Evolutionary conservation across 2,888 invertebrate species (phyloP).

Genomic region (Cetonia aurata): DNA sequence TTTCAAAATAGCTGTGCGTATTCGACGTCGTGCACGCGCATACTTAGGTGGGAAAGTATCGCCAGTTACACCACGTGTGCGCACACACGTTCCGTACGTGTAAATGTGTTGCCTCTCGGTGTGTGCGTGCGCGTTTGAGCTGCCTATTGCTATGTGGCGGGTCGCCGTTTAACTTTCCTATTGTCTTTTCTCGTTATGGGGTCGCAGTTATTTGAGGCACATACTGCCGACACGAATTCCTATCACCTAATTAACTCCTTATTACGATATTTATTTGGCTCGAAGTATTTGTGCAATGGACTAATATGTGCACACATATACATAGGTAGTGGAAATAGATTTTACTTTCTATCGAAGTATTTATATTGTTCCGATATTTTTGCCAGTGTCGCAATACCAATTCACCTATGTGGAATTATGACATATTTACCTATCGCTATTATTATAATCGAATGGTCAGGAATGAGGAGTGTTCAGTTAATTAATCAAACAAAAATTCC

Average conservation of each 20-base stretch:
- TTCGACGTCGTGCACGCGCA: constrained; percentile 42
- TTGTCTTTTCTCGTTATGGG: constrained; percentile 37
- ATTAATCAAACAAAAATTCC: too few species aligned
- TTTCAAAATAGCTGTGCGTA: constrained; percentile 44
- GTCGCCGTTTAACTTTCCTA: constrained; percentile 34
- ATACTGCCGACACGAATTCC: constrained; percentile 39
- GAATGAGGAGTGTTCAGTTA: too few species aligned
- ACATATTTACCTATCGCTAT: too few species aligned
- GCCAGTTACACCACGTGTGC: constrained; percentile 3
- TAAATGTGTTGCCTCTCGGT: constrained; percentile 5
- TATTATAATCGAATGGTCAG: too few species aligned
- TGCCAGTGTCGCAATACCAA: constrained; percentile 30
- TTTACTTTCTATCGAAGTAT: constrained; percentile 38
- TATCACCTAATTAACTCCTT: constrained; percentile 40
- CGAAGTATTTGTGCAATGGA: constrained; percentile 31
- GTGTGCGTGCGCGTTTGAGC: constrained; percentile 16
- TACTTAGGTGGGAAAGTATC: constrained; percentile 43
- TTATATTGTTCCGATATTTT: constrained; percentile 40
- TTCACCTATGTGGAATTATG: too few species aligned
- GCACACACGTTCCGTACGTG: constrained; percentile 5
- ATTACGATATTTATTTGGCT: constrained; percentile 40
- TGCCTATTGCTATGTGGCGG: constrained; percentile 31
- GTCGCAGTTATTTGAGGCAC: constrained; percentile 37
- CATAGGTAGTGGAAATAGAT: constrained; percentile 28
- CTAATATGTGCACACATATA: constrained; percentile 8